Conservation (phyloP, 2,797 vertebrate species). For the Eurystomus glaucurus region DNA sequence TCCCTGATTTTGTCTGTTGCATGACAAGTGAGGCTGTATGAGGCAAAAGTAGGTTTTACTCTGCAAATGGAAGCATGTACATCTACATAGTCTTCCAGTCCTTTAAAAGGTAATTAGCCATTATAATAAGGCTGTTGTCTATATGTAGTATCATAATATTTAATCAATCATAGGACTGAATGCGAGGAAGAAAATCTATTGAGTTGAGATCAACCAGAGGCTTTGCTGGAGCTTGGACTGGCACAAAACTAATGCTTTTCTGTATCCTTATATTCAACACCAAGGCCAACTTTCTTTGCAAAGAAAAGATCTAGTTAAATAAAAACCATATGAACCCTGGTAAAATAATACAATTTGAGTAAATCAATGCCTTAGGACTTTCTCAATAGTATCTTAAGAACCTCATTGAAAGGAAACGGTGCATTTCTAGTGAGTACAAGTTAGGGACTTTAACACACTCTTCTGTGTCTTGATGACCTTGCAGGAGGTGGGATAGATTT, state of each 20-base stretch:
- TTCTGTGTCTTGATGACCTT: neutral
- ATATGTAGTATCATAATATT: neutral
- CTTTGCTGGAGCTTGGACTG: neutral
- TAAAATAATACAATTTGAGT: conserved; percentile 29
- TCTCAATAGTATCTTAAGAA: conserved; percentile 6
- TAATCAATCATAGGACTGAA: neutral
- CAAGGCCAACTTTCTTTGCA: neutral
- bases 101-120: neutral
- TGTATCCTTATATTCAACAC: neutral
- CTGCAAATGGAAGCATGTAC: neutral
- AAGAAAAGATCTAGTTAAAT: conserved; percentile 36
- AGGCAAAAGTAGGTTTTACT: neutral
- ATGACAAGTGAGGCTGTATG: neutral
- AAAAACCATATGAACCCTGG: neutral
- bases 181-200: neutral
- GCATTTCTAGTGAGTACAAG: neutral
- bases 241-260: neutral
- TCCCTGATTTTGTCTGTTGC: neutral
- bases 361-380: conserved; percentile 18
- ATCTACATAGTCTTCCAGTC: neutral
- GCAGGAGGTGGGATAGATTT: neutral
- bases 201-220: neutral
- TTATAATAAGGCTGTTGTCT: neutral
- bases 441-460: neutral
- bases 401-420: neutral